These are phyloP conservation scores for Digitonthophagus gazella DNA, from an alignment of 2,888 invertebrate species.

Conservation along the genomic window DNA sequence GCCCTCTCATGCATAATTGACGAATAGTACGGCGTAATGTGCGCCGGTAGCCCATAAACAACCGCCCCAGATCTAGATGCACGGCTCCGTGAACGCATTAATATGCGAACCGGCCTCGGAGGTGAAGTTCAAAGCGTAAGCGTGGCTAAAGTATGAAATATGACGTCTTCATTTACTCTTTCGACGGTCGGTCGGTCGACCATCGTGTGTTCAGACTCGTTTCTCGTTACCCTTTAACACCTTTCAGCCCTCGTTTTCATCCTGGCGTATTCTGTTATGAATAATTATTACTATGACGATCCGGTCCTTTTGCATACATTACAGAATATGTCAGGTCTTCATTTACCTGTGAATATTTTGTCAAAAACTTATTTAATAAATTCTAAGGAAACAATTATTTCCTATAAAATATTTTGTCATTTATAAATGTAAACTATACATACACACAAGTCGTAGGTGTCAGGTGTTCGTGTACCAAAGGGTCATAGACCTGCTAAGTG, in stretches of 20 bases:
- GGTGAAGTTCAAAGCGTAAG: conserved; percentile 31
- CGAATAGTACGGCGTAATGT: conserved; percentile 30
- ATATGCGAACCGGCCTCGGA: conserved; percentile 33
- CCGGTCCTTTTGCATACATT: conserved; percentile 9
- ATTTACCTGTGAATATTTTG: conserved; percentile 8
- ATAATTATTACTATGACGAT: conserved; percentile 11
- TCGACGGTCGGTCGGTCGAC: not conserved
- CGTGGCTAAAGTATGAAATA: conserved; percentile 39
- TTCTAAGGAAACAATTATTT: too few species aligned
- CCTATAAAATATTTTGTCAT: conserved; percentile 51
- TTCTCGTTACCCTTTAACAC: conserved; percentile 21
- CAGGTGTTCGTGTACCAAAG: conserved; percentile 46
- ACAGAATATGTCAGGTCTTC: conserved; percentile 14
- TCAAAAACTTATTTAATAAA: too few species aligned
- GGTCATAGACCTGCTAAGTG: conserved; percentile 49
- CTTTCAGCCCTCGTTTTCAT: conserved; percentile 20
- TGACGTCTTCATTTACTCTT: conserved; percentile 37
- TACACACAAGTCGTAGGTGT: conserved; percentile 48
- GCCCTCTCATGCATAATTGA: conserved; percentile 31
- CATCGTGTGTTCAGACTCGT: conserved; percentile 14
- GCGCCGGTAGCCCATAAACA: conserved; percentile 34
- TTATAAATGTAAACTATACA: conserved; percentile 49
- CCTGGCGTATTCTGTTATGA: conserved; percentile 6
- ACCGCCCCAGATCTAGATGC: conserved; percentile 38
- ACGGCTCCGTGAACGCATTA: conserved; percentile 35